Conservation (phyloP, 2,113 vertebrate genomes). For the Cheilinus undulatus region DNA sequence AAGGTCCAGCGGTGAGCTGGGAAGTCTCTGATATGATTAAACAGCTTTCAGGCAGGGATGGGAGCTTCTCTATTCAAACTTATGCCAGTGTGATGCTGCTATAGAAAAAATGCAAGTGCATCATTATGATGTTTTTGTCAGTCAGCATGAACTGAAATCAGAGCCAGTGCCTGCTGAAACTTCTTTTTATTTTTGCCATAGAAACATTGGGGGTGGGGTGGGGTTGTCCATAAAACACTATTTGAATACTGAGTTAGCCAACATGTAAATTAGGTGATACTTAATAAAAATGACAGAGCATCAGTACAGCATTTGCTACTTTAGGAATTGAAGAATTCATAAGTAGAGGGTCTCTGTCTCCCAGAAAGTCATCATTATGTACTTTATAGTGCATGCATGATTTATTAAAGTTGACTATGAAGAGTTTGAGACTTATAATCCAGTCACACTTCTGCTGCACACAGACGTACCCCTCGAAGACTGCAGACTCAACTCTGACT, state of each 20-base stretch:
- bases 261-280: neutral
- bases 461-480: no score
- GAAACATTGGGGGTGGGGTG: neutral
- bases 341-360: no score
- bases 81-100: slow-evolving; percentile 4
- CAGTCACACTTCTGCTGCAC: no score
- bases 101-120: neutral
- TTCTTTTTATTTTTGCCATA: slow-evolving; percentile 4
- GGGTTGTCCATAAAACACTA: neutral
- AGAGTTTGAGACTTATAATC: no score
- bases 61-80: slow-evolving; percentile 9
- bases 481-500: no score
- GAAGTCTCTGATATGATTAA: slow-evolving; percentile 50
- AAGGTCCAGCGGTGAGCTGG: slow-evolving; percentile 41
- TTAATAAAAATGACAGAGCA: neutral
- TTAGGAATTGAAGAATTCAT: neutral
- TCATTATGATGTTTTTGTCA: neutral
- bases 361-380: no score
- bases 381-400: no score
- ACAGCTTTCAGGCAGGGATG: slow-evolving; percentile 21
- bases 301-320: neutral
- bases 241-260: neutral
- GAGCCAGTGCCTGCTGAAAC: neutral
- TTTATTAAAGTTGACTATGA: no score
- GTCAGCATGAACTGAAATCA: neutral